Percentiles rank a stretch among this genome's conserved stretches.
phyloP scores from a whole-genome alignment of 2,113 vertebrate genomes.

The Lagopus muta region DNA sequence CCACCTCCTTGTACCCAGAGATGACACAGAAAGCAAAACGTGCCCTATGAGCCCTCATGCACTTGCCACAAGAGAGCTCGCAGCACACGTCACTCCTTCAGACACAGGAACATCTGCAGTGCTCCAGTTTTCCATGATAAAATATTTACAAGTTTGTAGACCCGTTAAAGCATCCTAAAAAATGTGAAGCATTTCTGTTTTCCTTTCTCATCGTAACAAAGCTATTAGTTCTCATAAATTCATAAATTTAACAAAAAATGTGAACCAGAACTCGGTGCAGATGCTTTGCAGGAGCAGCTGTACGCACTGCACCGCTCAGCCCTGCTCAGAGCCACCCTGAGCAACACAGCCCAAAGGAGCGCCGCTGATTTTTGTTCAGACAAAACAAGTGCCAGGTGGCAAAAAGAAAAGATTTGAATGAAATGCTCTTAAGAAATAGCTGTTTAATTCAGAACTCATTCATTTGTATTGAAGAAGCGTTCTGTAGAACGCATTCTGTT shows the following conservation, averaged over 20 bases:
- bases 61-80: background rate
- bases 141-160: constrained; percentile 43
- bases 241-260: background rate
- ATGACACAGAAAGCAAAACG: background rate
- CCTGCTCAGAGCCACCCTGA: background rate
- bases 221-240: background rate
- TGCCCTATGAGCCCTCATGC: background rate
- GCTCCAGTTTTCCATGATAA: constrained; percentile 13
- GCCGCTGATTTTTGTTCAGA: background rate
- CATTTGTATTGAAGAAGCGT: constrained; percentile 82
- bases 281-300: background rate
- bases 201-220: background rate
- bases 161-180: constrained; percentile 27
- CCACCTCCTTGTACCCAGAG: background rate
- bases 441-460: constrained; percentile 82
- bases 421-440: constrained; percentile 77
- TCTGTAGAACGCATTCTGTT: constrained; percentile 82
- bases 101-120: background rate
- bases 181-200: background rate
- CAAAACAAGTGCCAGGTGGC: constrained; percentile 78
- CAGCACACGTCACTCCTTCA: background rate
- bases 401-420: constrained; percentile 72
- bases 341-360: constrained; percentile 36
- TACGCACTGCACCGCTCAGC: background rate
- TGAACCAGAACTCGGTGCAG: background rate